Percentiles rank a stretch among this genome's conserved stretches.
Evolutionary conservation across 2,797 vertebrate genomes (phyloP).

Genomic region (Melanitta fusca): DNA sequence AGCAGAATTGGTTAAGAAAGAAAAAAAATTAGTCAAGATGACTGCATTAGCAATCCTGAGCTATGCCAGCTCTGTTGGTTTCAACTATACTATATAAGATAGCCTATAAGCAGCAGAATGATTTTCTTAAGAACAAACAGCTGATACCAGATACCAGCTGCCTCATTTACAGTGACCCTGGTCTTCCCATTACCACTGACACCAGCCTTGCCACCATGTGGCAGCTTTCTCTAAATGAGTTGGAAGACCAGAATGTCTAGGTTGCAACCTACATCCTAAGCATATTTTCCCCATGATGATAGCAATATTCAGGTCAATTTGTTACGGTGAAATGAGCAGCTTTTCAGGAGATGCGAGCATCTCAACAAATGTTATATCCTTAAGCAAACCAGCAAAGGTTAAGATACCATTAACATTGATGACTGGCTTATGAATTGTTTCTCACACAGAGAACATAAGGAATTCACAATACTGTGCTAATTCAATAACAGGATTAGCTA

Average conservation of each 20-base stretch:
- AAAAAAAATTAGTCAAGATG: not conserved
- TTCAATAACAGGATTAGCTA: conserved; percentile 57
- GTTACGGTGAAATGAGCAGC: not conserved
- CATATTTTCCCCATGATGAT: not conserved
- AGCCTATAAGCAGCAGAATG: not conserved
- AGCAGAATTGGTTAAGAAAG: not conserved
- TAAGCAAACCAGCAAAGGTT: conserved; percentile 43
- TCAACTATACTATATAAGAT: not conserved
- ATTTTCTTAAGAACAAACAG: not conserved
- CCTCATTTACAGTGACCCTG: not conserved
- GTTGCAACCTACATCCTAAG: not conserved
- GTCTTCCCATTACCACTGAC: not conserved
- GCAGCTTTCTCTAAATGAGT: not conserved
- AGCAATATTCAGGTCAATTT: not conserved
- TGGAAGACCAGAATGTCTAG: not conserved
- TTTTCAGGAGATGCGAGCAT: not conserved
- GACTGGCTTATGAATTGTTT: conserved; percentile 34
- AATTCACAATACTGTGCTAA: conserved; percentile 54
- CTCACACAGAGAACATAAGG: conserved; percentile 20
- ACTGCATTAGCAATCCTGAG: not conserved
- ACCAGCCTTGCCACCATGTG: not conserved
- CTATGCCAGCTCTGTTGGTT: not conserved
- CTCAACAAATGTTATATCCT: conserved; percentile 24
- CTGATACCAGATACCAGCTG: not conserved
- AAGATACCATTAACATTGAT: conserved; percentile 52